A percentile compares a stretch with the other conserved stretches of the same genome.
Evolutionary conservation across 1,140 invertebrate species (phyloP).

Genomic region (Diachasmimorpha longicaudata): DNA sequence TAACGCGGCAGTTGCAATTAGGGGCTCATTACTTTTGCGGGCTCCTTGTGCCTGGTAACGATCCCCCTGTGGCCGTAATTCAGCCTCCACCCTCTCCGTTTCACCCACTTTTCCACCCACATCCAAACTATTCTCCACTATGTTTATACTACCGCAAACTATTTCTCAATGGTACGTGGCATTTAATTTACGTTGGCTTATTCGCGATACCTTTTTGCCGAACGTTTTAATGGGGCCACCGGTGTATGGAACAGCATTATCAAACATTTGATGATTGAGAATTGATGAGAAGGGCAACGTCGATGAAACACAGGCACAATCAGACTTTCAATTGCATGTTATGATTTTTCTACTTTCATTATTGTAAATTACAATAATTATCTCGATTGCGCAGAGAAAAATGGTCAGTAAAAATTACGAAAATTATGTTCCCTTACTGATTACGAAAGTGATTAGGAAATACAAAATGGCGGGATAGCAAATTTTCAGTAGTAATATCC

Average conservation of each 20-base stretch:
- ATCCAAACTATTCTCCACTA: slow-evolving; percentile 30
- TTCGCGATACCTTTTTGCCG: not conserved
- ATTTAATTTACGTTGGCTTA: slow-evolving; percentile 32
- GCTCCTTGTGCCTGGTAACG: slow-evolving; percentile 36
- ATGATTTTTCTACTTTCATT: too few relatives aligned
- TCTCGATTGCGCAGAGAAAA: too few relatives aligned
- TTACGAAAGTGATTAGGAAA: too few relatives aligned
- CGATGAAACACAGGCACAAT: too few relatives aligned
- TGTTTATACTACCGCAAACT: slow-evolving; percentile 35
- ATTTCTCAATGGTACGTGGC: slow-evolving; percentile 36
- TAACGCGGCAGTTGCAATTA: slow-evolving; percentile 31
- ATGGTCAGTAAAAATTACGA: too few relatives aligned
- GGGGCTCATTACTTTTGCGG: slow-evolving; percentile 35
- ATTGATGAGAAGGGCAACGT: too few relatives aligned
- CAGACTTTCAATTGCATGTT: too few relatives aligned
- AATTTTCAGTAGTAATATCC: too few relatives aligned
- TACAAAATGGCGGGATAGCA: too few relatives aligned
- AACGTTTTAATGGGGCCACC: not conserved
- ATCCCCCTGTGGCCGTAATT: slow-evolving; percentile 44
- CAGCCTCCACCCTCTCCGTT: slow-evolving; percentile 12
- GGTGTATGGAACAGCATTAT: not conserved
- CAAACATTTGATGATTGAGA: not conserved
- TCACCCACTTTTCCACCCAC: not conserved
- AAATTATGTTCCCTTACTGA: too few relatives aligned
- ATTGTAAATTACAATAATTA: too few relatives aligned